Evolutionary conservation across 2,113 vertebrate species (phyloP), one percentile per base, ranked within the genome.

Genomic region (Megatriorchis doriae): DNA sequence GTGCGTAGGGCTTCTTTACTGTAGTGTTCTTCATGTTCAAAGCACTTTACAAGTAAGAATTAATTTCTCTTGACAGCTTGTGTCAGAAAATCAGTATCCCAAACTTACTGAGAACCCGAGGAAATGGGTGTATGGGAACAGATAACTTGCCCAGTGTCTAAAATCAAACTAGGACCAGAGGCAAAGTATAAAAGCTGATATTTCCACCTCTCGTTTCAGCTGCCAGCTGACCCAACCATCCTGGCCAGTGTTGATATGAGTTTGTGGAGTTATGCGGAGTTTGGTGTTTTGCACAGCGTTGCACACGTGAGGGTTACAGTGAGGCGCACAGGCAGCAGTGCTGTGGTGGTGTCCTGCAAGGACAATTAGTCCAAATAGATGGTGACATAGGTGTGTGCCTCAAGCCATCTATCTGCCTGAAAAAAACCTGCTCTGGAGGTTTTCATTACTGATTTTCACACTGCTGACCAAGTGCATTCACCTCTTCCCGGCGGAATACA

Each of bases 251-350:
- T 15, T 71, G 59, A 18, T 38, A 56, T 6, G 32, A 53, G 5
- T 7, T 26, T 34, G 13, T n/a, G 38, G 86, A 66, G 18, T 13
- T 6, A 26, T 27, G 13, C 38, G 32, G 86, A 61, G 18, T 12
- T 6, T 53, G 23, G 40, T 67, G 72, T 61, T 88, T 66, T 82
- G 72, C 63, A 47, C 19, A 45, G 32, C 25, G 21, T 1, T 65
- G 26, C 12, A 6, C 0, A 2, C 1, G 0, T 75, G 65, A 34
- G 27, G 45, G 31, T 34, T 66, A 29, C 50, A 18, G 25, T 2
- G 21, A 43, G 42, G 53, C 48, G 68, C 34, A 5, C 23, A 10
- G 40, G 7, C n/a, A 88, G 58, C 71, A 70, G 45, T 4, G 3
- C 36, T 78, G 63, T 42, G 40, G 13, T 22, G 32, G 13, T 22